Evolutionary conservation across 1,140 invertebrate genomes (phyloP).

Genomic region (Lucilia sericata): DNA sequence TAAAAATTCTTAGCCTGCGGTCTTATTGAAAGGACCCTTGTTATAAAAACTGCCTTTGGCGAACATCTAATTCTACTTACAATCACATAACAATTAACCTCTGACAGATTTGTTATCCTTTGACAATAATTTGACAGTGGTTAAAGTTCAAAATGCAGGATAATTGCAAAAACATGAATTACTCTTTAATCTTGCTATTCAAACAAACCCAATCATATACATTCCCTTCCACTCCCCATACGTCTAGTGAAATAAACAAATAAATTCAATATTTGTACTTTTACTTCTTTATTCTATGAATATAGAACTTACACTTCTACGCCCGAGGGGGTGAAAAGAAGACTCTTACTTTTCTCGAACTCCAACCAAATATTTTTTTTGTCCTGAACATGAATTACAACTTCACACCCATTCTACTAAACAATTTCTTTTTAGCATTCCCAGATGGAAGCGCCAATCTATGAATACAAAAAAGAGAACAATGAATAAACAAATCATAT

Average conservation of each 20-base stretch:
- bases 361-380: background rate
- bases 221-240: background rate
- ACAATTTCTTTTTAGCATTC: too few relatives aligned
- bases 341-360: background rate
- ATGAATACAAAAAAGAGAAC: slow-evolving; percentile 25
- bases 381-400: slow-evolving; percentile 5
- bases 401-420: slow-evolving; percentile 15
- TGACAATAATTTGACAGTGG: slow-evolving; percentile 24
- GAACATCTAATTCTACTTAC: background rate
- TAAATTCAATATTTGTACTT: slow-evolving; percentile 34
- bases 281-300: background rate
- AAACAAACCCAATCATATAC: slow-evolving; percentile 19
- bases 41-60: background rate
- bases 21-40: background rate
- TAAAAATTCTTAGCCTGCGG: too few relatives aligned
- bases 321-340: slow-evolving; percentile 1
- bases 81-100: slow-evolving; percentile 21
- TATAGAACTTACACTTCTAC: background rate
- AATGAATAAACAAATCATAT: slow-evolving; percentile 39
- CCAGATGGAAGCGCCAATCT: background rate
- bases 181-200: slow-evolving; percentile 34
- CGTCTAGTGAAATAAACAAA: background rate
- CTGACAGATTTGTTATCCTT: background rate
- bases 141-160: slow-evolving; percentile 38
- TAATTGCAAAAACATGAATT: slow-evolving; percentile 42